phyloP scores from a whole-genome alignment of 2,113 vertebrate genomes.

The Chlorodrepanis virens region DNA sequence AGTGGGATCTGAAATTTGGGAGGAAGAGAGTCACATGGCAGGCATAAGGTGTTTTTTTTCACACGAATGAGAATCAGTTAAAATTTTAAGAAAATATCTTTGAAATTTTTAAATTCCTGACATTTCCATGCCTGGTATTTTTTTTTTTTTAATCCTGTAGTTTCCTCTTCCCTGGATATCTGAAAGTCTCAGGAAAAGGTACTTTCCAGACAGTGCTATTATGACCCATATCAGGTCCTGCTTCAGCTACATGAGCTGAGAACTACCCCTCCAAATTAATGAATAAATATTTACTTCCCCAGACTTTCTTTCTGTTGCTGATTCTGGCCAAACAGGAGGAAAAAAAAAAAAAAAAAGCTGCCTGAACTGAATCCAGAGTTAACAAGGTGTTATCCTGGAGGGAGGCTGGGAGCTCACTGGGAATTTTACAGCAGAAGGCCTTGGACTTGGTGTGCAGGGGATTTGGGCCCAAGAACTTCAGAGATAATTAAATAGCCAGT shows the following conservation, averaged over 20 bases:
- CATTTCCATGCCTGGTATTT: background rate
- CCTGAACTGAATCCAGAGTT: background rate
- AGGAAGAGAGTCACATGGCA: background rate
- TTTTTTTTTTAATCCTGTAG: background rate
- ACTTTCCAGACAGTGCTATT: background rate
- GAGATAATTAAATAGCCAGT: background rate
- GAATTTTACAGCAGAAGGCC: background rate
- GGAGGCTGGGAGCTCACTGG: background rate
- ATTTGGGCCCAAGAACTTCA: background rate
- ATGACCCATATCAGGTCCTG: background rate
- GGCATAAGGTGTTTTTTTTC: background rate
- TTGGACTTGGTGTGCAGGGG: background rate
- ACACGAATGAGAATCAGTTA: background rate
- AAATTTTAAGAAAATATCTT: background rate
- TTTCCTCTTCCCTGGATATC: background rate
- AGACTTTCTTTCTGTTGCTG: background rate
- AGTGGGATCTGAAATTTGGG: background rate
- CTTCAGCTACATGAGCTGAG: background rate
- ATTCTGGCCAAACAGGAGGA: background rate
- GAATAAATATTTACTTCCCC: background rate
- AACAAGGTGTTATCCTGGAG: background rate
- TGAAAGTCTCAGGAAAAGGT: background rate
- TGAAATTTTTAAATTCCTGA: background rate
- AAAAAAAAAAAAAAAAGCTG: background rate
- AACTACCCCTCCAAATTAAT: background rate